These are phyloP conservation scores for Pandemis heparana DNA, from an alignment of 2,888 invertebrate genomes.

Conservation along the genomic window DNA sequence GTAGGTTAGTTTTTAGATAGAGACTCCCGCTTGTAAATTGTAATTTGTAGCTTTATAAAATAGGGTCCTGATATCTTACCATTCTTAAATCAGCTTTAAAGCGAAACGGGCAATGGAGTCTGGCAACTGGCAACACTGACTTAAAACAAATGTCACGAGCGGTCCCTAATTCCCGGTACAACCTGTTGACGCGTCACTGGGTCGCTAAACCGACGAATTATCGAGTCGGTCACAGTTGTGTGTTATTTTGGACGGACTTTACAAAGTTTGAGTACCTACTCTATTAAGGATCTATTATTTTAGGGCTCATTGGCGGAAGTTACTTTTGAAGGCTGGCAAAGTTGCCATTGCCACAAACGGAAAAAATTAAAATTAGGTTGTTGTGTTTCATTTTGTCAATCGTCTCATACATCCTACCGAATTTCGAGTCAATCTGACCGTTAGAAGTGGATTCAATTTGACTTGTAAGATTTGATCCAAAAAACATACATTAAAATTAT, in stretches of 20 bases:
- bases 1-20: too few species aligned
- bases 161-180: conserved; percentile 57
- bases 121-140: conserved; percentile 16
- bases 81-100: background rate
- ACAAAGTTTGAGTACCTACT: background rate
- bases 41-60: too few species aligned
- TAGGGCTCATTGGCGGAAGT: background rate
- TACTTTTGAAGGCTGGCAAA: background rate
- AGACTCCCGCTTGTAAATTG: too few species aligned
- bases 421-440: too few species aligned
- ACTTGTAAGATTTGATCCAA: too few species aligned
- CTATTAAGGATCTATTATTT: background rate
- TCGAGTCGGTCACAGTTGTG: conserved; percentile 48
- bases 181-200: conserved; percentile 62
- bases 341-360: background rate
- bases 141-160: conserved; percentile 37
- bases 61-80: background rate
- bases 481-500: too few species aligned
- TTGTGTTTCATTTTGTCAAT: too few species aligned
- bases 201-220: conserved; percentile 37
- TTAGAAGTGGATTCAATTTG: too few species aligned
- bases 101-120: background rate
- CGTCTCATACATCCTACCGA: too few species aligned
- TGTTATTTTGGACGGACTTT: conserved; percentile 42
- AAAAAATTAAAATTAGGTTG: too few species aligned